phyloP scores from a whole-genome alignment of 1,140 invertebrate species.

The Spodoptera frugiperda region DNA sequence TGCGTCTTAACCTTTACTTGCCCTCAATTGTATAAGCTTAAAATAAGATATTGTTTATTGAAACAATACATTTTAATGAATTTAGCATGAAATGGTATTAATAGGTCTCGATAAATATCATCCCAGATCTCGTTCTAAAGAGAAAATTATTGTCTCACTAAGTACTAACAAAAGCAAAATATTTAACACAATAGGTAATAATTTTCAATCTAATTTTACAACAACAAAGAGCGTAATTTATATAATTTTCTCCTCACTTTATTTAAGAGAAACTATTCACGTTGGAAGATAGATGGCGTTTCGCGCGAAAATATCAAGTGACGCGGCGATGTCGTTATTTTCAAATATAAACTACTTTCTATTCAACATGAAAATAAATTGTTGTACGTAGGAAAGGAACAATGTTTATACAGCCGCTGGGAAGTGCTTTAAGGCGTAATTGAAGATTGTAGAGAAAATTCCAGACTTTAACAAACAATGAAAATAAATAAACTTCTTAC shows the following conservation, averaged over 20 bases:
- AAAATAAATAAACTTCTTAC: conserved; percentile 15
- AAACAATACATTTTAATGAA: no score
- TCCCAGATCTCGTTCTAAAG: no score
- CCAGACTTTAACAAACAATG: conserved; percentile 19
- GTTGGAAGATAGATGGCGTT: no score
- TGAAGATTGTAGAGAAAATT: conserved; percentile 16
- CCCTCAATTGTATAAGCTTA: no score
- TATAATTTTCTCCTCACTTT: no score
- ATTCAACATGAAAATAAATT: background rate
- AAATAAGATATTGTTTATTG: no score
- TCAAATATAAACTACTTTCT: background rate
- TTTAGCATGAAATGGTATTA: no score
- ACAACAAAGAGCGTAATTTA: background rate
- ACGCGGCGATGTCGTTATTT: background rate
- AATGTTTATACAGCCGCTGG: conserved; percentile 13
- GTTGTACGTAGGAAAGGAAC: background rate
- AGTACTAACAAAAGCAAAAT: background rate
- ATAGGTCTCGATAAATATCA: no score
- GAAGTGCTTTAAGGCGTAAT: conserved; percentile 20
- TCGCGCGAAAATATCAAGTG: background rate
- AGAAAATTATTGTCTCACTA: background rate
- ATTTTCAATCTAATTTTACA: background rate
- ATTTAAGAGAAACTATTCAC: no score
- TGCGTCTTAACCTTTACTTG: no score
- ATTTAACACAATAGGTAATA: background rate